Conservation (phyloP, 1,140 invertebrate genomes). For the Scaptomyza montana region DNA sequence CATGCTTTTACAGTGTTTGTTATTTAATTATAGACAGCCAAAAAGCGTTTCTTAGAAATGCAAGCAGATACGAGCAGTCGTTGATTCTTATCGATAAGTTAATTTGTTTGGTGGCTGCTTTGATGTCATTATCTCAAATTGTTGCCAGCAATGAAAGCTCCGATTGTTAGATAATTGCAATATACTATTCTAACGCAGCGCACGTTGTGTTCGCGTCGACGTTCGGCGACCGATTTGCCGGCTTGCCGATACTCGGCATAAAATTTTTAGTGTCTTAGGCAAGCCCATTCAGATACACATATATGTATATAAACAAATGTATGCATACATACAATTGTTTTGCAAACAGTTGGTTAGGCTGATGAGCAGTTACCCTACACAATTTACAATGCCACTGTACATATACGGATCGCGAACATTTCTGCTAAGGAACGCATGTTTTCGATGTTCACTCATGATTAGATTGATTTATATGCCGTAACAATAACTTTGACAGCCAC, state of each 20-base stretch:
- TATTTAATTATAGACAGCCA: slow-evolving; percentile 20
- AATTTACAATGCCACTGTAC: not conserved
- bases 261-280: slow-evolving; percentile 51
- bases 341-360: slow-evolving; percentile 21
- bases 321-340: not conserved
- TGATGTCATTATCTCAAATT: slow-evolving; percentile 53
- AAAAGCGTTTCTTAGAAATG: slow-evolving; percentile 32
- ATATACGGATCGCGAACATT: not conserved
- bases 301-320: slow-evolving; percentile 14
- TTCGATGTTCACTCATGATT: slow-evolving; percentile 23
- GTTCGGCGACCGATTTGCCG: slow-evolving; percentile 44
- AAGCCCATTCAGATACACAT: not conserved
- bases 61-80: not conserved
- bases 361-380: slow-evolving; percentile 29
- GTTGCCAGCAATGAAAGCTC: slow-evolving; percentile 55
- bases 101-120: slow-evolving; percentile 36
- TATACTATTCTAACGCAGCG: slow-evolving; percentile 26
- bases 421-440: no score
- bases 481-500: not conserved
- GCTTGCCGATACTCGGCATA: slow-evolving; percentile 27
- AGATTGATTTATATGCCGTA: slow-evolving; percentile 11
- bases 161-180: slow-evolving; percentile 69
- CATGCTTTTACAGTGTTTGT: slow-evolving; percentile 18
- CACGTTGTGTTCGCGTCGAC: slow-evolving; percentile 34
- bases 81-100: slow-evolving; percentile 41